phyloP scores from a whole-genome alignment of 1,140 invertebrate species.

The Macrocentrus cingulum region DNA sequence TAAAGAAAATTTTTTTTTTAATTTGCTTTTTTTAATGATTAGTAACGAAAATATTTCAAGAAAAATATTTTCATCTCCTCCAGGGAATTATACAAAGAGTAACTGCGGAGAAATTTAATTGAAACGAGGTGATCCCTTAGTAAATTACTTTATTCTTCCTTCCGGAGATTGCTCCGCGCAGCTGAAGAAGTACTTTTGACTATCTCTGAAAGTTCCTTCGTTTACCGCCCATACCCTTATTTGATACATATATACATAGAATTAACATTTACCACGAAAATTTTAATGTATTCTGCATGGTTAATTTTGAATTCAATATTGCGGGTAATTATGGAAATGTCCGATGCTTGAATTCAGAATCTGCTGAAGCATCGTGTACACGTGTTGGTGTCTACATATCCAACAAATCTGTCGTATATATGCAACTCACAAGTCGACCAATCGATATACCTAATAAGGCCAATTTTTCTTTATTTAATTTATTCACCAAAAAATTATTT shows the following conservation, averaged over 20 bases:
- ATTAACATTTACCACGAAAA: conserved; percentile 21
- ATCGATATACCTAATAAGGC: too few species aligned
- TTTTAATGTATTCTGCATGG: conserved; percentile 20
- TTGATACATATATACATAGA: background rate
- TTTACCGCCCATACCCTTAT: too few species aligned
- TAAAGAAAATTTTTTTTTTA: too few species aligned
- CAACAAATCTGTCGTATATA: too few species aligned
- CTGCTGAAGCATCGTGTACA: too few species aligned
- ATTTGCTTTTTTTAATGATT: too few species aligned
- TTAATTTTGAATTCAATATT: conserved; percentile 26
- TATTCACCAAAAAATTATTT: too few species aligned
- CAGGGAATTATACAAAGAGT: conserved; percentile 3
- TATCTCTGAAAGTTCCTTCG: conserved; percentile 5
- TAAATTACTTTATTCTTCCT: conserved; percentile 5
- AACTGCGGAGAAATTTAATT: conserved; percentile 19
- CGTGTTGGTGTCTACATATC: too few species aligned
- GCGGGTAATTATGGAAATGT: conserved; percentile 21
- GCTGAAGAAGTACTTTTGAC: background rate
- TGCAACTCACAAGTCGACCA: too few species aligned
- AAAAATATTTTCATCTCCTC: background rate
- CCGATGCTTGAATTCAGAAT: background rate
- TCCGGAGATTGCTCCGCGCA: background rate
- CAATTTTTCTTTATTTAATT: background rate
- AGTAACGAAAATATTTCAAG: background rate
- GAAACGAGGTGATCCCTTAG: conserved; percentile 19